A percentile compares a stretch with the other conserved stretches of the same genome.
Evolutionary conservation across 2,888 invertebrate species (phyloP).

Genomic region (Caenorhabditis japonica): DNA sequence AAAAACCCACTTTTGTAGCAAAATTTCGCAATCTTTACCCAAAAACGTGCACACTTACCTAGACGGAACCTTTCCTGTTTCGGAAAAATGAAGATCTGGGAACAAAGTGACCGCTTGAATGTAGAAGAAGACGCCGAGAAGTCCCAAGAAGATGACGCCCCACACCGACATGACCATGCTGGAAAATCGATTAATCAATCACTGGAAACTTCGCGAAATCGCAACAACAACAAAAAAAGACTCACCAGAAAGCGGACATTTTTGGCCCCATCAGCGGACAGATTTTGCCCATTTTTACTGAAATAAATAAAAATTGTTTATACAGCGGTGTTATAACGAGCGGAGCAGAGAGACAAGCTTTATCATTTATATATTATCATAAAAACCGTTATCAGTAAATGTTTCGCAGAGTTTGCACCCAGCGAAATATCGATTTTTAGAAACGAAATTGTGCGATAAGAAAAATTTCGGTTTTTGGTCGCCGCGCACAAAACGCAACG

Average conservation of each 20-base stretch:
- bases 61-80: constrained; percentile 52
- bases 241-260: constrained; percentile 77
- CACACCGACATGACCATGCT: constrained; percentile 77
- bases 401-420: too few relatives aligned
- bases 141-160: constrained; percentile 76
- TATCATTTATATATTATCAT: too few relatives aligned
- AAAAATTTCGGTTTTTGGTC: constrained; percentile 39
- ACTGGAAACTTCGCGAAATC: too few relatives aligned
- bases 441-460: constrained; percentile 5
- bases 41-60: constrained; percentile 33
- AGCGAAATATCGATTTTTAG: constrained; percentile 17
- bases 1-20: too few relatives aligned
- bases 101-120: constrained; percentile 75
- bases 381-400: too few relatives aligned
- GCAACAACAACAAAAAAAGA: too few relatives aligned
- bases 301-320: constrained; percentile 14
- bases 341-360: too few relatives aligned
- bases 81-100: constrained; percentile 74
- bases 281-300: constrained; percentile 69
- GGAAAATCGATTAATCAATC: constrained; percentile 56
- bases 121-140: constrained; percentile 77
- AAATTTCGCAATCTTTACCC: too few relatives aligned
- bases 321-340: not conserved
- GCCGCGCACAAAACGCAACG: constrained; percentile 44
- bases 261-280: constrained; percentile 77